Evolutionary conservation across 2,113 vertebrate genomes (phyloP).

Genomic region (Malurus melanocephalus): DNA sequence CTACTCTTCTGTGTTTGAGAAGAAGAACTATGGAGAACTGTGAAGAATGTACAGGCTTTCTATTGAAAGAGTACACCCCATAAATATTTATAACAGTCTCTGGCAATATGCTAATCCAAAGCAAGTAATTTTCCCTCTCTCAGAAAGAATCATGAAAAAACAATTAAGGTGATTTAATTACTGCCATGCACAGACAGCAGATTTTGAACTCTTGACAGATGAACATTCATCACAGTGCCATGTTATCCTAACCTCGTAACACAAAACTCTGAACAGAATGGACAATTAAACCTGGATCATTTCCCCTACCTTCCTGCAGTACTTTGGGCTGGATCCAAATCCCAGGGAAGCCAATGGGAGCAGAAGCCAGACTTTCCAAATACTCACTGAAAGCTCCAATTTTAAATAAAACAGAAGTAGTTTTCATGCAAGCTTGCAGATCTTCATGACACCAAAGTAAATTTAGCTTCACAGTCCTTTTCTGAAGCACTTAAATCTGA

Average conservation of each 20-base stretch:
- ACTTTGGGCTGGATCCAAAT: constrained; percentile 36
- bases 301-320: constrained; percentile 16
- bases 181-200: not conserved
- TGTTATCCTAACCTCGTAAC: not conserved
- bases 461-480: constrained; percentile 12
- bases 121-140: constrained; percentile 36
- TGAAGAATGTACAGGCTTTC: constrained; percentile 48
- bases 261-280: not conserved
- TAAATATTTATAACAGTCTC: constrained; percentile 60
- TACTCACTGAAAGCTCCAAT: not conserved
- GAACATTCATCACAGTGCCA: constrained; percentile 22
- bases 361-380: constrained; percentile 33
- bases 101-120: constrained; percentile 53
- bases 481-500: not conserved
- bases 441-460: constrained; percentile 18
- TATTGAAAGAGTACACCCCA: not conserved
- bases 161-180: constrained; percentile 65
- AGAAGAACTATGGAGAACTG: constrained; percentile 43
- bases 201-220: constrained; percentile 27
- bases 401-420: constrained; percentile 34
- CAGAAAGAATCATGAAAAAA: constrained; percentile 25
- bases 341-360: constrained; percentile 16
- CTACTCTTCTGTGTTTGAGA: not conserved
- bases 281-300: constrained; percentile 19
- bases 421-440: constrained; percentile 19